Base-by-base conservation (phyloP, 2,113 vertebrate genomes). In the Eupsittula cactorum region DNA sequence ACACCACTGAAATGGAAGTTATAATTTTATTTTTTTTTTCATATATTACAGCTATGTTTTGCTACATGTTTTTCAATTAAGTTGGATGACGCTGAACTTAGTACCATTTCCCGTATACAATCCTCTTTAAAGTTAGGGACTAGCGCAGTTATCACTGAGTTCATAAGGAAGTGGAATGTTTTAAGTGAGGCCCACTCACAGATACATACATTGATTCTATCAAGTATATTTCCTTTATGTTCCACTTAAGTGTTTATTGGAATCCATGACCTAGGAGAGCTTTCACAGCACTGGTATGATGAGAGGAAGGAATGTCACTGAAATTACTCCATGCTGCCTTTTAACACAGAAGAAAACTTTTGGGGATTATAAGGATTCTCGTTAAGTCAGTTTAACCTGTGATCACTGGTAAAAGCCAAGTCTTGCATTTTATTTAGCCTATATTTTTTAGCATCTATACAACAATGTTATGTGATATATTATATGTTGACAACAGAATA, bases 401-500 rank as follows among this genome's bases (percentile, higher is more conserved):
- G 74, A 82, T 91, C 37, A 29, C 65, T 77, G 74, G 46, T 84
- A 50, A 71, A 93, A 89, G 44, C 53, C 79, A 76, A 82, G 44
- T 25, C 59, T 82, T 86, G 24, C 17, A 6, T 89, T 91, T 86
- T 93, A 73, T 86, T 75, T 60, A 49, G 31, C 23, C 0, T 52
- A 3, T 65, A 65, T 80, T 85, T 85, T 90, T 78, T 88, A 92
- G 27, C 33, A 14, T 84, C 49, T 79, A 2, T 67, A 20, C n/a
- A 85, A 75, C 80, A 82, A 27, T 49, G 35, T 89, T 87, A 46
- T 79, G 55, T 92, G 92, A 96, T 96, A 27, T 52, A 88, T 92
- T 95, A 60, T 74, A 94, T 96, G 91, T 92, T 93, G 95, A 96
- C 92, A 94, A 69, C 74, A 91, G 70, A 92, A 94, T 53, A 67